A percentile compares a stretch with the other conserved stretches of the same genome.
These are phyloP conservation scores for Philopedon plagiatum DNA, from an alignment of 2,888 invertebrate genomes.

Conservation along the genomic window DNA sequence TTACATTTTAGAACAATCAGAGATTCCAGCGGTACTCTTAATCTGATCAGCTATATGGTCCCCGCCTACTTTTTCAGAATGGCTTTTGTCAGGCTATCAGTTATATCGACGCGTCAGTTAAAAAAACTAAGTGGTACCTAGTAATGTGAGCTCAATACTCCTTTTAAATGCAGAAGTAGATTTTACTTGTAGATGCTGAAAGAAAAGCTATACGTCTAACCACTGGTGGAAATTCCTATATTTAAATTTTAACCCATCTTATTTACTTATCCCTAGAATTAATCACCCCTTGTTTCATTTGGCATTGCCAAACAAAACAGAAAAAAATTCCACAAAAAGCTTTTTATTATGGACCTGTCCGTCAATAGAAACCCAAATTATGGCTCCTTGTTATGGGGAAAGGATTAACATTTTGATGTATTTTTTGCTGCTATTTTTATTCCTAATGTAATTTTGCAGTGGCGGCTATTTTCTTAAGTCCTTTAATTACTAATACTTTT, in stretches of 20 bases:
- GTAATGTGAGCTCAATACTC: no score
- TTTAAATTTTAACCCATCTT: slow-evolving; percentile 20
- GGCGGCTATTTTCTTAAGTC: background rate
- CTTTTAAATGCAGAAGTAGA: no score
- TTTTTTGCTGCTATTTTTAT: slow-evolving; percentile 1
- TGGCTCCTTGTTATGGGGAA: slow-evolving; percentile 27
- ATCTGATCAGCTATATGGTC: no score
- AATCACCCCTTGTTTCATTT: slow-evolving; percentile 44
- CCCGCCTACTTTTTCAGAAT: no score
- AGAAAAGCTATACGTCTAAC: no score
- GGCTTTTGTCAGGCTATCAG: no score
- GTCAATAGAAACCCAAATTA: slow-evolving; percentile 39
- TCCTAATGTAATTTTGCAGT: background rate
- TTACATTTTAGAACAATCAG: no score
- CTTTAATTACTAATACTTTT: no score
- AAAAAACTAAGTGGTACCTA: no score
- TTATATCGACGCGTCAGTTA: no score
- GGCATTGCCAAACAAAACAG: slow-evolving; percentile 41
- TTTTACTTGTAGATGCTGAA: no score
- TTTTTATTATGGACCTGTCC: slow-evolving; percentile 45
- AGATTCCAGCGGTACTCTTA: no score
- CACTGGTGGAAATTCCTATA: slow-evolving; percentile 21
- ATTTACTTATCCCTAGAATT: slow-evolving; percentile 44
- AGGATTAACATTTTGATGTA: slow-evolving; percentile 28
- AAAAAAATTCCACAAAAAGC: slow-evolving; percentile 25